Evolutionary conservation across 2,888 invertebrate genomes (phyloP).

Genomic region (Panorpa germanica): DNA sequence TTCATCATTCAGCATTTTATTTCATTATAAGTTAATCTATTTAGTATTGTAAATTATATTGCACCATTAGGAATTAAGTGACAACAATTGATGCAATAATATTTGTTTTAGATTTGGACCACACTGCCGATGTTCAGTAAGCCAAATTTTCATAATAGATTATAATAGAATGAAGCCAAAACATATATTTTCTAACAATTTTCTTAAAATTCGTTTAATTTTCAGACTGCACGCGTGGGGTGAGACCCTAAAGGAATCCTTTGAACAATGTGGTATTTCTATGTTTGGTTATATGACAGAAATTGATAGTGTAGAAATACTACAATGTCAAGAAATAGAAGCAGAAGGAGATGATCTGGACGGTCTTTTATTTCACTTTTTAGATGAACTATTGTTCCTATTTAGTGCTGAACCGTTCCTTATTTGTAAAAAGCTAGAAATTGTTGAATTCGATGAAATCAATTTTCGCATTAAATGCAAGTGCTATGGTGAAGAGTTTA

Average conservation of each 20-base stretch:
- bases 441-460: slow-evolving; percentile 69
- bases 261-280: slow-evolving; percentile 85
- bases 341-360: slow-evolving; percentile 79
- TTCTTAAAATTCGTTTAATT: slow-evolving; percentile 10
- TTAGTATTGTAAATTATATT: no score
- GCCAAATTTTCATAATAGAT: slow-evolving; percentile 18
- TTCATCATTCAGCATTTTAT: no score
- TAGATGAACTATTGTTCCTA: slow-evolving; percentile 84
- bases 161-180: slow-evolving; percentile 9
- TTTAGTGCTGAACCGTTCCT: slow-evolving; percentile 86
- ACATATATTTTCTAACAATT: slow-evolving; percentile 3
- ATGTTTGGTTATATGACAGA: slow-evolving; percentile 99
- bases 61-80: no score
- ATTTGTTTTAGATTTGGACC: slow-evolving; percentile 67
- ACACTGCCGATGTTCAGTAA: slow-evolving; percentile 98
- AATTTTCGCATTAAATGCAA: slow-evolving; percentile 64
- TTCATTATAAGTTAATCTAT: no score
- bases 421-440: slow-evolving; percentile 71
- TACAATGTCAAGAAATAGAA: slow-evolving; percentile 60
- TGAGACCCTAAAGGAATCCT: slow-evolving; percentile 64
- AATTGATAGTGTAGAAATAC: slow-evolving; percentile 62
- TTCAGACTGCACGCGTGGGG: slow-evolving; percentile 86
- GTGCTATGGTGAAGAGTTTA: slow-evolving; percentile 88
- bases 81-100: slow-evolving; percentile 6
- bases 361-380: slow-evolving; percentile 65